Percentiles rank a stretch among this genome's conserved stretches.
Evolutionary conservation across 2,797 vertebrate species (phyloP).

Genomic region (Ctenosaura bakeri): DNA sequence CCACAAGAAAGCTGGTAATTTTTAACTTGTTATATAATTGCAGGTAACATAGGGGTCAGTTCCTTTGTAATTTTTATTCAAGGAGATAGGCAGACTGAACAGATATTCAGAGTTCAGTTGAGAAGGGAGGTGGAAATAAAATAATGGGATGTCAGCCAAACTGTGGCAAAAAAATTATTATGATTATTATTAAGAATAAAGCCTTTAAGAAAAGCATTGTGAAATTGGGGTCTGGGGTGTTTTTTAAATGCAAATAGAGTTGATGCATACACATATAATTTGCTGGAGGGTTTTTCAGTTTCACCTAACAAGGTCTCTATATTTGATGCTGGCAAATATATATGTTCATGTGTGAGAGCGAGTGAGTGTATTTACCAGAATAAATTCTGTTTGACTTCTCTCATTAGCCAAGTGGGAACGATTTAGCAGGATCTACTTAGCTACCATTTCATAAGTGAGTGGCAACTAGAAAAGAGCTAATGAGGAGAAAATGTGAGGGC

Average conservation of each 20-base stretch:
- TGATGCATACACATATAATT: background rate
- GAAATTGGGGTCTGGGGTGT: background rate
- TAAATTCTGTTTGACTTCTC: conserved; percentile 51
- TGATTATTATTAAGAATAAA: background rate
- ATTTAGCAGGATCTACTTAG: conserved; percentile 22
- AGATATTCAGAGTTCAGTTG: conserved; percentile 38
- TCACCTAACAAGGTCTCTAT: conserved; percentile 40
- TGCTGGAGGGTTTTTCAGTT: conserved; percentile 41
- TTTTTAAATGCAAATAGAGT: background rate
- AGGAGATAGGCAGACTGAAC: background rate
- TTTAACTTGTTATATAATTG: conserved; percentile 42
- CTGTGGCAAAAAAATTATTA: conserved; percentile 8
- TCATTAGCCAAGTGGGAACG: conserved; percentile 51
- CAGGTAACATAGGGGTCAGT: background rate
- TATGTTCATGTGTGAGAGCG: background rate
- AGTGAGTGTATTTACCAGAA: conserved; percentile 32
- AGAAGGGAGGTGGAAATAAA: background rate
- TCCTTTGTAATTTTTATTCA: conserved; percentile 19
- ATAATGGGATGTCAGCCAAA: background rate
- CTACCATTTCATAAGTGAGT: conserved; percentile 31
- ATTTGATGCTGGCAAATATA: conserved; percentile 55
- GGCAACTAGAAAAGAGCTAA: conserved; percentile 52
- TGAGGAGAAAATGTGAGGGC: conserved; percentile 35
- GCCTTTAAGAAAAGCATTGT: background rate
- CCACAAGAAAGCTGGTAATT: conserved; percentile 34